Percentiles rank a stretch among this genome's conserved stretches.
Conservation (phyloP, 2,113 vertebrate species). For the Leptobrachium ailaonicum region DNA sequence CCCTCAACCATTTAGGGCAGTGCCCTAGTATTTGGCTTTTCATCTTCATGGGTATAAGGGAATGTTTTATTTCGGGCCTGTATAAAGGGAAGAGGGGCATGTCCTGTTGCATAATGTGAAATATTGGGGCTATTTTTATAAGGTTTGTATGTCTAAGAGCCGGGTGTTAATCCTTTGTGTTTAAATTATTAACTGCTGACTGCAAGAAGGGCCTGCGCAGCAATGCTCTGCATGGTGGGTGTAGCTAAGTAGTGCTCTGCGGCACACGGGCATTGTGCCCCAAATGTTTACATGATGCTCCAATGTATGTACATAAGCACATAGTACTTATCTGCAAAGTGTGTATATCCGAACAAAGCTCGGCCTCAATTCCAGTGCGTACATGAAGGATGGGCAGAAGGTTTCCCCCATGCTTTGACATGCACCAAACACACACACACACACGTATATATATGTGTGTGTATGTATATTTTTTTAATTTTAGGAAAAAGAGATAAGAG, state of each 20-base stretch:
- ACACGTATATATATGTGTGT: too few relatives aligned
- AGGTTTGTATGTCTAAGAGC: conserved; percentile 42
- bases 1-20: conserved; percentile 33
- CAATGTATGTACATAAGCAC: conserved; percentile 23
- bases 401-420: too few relatives aligned
- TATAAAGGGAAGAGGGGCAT: conserved; percentile 38
- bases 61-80: conserved; percentile 25
- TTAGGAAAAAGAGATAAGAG: too few relatives aligned
- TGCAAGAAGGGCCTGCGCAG: conserved; percentile 38
- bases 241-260: conserved; percentile 11
- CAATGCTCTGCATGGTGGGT: conserved; percentile 8
- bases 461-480: too few relatives aligned
- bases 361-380: too few relatives aligned
- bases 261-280: conserved; percentile 20
- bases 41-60: conserved; percentile 9
- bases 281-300: conserved; percentile 30
- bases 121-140: conserved; percentile 49
- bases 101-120: conserved; percentile 50
- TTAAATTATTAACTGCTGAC: conserved; percentile 50
- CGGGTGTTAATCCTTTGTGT: conserved; percentile 46
- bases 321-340: conserved; percentile 16
- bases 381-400: too few relatives aligned
- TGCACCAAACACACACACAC: too few relatives aligned
- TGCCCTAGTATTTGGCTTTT: conserved; percentile 41
- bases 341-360: too few relatives aligned